Evolutionary conservation across 1,140 invertebrate genomes (phyloP).

Genomic region (Pemphigus obesinymphae): DNA sequence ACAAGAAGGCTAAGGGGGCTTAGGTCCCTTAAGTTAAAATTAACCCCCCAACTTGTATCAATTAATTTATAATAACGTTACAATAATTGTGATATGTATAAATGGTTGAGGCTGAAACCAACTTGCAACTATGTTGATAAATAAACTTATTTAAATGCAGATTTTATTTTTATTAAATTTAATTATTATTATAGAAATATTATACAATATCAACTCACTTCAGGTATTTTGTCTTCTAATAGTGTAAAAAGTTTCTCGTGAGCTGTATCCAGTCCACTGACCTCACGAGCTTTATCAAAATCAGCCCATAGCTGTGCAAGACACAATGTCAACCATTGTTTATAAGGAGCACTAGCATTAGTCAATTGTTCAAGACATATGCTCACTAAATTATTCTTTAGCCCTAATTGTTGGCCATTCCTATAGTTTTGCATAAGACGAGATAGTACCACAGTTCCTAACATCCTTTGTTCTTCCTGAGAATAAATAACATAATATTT

Average conservation of each 20-base stretch:
- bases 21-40: no score
- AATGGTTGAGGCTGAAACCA: no score
- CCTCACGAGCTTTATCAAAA: constrained; percentile 90
- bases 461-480: constrained; percentile 76
- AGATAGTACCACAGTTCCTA: constrained; percentile 87
- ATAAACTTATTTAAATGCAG: no score
- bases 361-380: constrained; percentile 80
- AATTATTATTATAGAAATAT: not conserved
- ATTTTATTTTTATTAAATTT: not conserved
- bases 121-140: no score
- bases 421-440: constrained; percentile 86
- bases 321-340: constrained; percentile 90
- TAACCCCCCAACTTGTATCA: no score
- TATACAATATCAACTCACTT: constrained; percentile 57
- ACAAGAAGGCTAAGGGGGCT: no score
- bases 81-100: no score
- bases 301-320: constrained; percentile 91
- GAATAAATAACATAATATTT: not conserved
- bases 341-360: constrained; percentile 61
- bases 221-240: constrained; percentile 73
- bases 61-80: no score
- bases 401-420: constrained; percentile 78
- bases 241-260: constrained; percentile 87
- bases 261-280: constrained; percentile 88
- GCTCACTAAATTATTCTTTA: constrained; percentile 80